These are phyloP conservation scores for Pegoplata infirma DNA, from an alignment of 2,888 invertebrate genomes.

Conservation along the genomic window DNA sequence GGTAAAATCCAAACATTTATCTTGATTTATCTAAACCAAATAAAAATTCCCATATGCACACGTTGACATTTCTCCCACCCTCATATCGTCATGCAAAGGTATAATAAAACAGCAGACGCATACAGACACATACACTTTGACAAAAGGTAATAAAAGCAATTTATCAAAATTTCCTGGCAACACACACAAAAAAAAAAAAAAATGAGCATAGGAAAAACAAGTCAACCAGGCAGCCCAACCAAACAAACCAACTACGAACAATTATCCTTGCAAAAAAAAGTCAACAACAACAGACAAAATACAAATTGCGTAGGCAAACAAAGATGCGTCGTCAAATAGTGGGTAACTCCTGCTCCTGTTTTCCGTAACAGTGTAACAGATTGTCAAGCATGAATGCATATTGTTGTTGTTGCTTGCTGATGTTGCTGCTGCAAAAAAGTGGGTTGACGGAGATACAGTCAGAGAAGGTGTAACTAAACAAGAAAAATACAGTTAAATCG, in stretches of 20 bases:
- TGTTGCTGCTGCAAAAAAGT: neutral
- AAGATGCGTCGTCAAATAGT: constrained; percentile 50
- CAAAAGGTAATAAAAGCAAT: constrained; percentile 72
- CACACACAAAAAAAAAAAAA: constrained; percentile 13
- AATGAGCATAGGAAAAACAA: constrained; percentile 1
- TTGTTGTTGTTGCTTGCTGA: constrained; percentile 29
- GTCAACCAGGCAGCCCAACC: constrained; percentile 29
- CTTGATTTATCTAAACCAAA: constrained; percentile 68
- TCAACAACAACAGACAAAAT: constrained; percentile 35
- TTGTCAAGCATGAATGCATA: constrained; percentile 62
- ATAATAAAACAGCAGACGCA: constrained; percentile 59
- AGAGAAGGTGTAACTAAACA: constrained; percentile 10
- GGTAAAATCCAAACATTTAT: constrained; percentile 67
- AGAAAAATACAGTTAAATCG: neutral
- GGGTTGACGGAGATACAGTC: constrained; percentile 5
- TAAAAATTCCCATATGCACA: constrained; percentile 58
- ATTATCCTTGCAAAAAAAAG: constrained; percentile 2
- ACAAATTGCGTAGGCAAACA: constrained; percentile 61
- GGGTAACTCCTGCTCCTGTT: constrained; percentile 16
- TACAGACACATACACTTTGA: constrained; percentile 62
- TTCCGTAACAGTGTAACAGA: constrained; percentile 51
- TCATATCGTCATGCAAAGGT: constrained; percentile 41
- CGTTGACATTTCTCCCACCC: constrained; percentile 43
- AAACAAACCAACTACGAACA: neutral
- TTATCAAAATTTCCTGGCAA: constrained; percentile 70